Evolutionary conservation across 2,888 invertebrate genomes (phyloP).

Genomic region (Phortica okadai): DNA sequence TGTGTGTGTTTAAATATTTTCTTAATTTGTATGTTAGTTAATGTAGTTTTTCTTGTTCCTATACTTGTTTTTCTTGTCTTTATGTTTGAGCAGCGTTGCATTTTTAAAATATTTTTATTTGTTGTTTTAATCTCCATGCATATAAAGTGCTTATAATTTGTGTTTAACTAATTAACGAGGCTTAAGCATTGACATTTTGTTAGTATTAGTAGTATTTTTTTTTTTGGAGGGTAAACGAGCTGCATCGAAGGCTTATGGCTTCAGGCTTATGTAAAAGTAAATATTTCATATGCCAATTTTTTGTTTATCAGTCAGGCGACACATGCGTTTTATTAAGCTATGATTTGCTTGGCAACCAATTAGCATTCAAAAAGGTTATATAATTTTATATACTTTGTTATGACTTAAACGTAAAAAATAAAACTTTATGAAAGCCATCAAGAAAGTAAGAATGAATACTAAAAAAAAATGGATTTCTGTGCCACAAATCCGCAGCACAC

Average conservation of each 20-base stretch:
- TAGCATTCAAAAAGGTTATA: not conserved
- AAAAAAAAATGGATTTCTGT: slow-evolving; percentile 48
- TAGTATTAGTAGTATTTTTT: not conserved
- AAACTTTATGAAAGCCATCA: not conserved
- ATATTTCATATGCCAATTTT: too few species aligned
- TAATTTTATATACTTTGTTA: not conserved
- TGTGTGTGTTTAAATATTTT: slow-evolving; percentile 38
- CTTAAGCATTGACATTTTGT: not conserved
- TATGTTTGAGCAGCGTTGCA: not conserved
- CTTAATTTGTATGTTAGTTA: slow-evolving; percentile 17
- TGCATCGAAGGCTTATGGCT: too few species aligned
- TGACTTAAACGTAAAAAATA: not conserved
- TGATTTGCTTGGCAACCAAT: not conserved
- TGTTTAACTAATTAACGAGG: slow-evolving; percentile 4
- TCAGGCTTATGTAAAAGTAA: too few species aligned
- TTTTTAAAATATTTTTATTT: not conserved
- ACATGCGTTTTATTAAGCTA: not conserved
- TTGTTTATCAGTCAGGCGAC: not conserved
- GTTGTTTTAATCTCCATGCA: not conserved
- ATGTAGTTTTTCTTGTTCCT: slow-evolving; percentile 14
- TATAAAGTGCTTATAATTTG: slow-evolving; percentile 19
- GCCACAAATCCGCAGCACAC: slow-evolving; percentile 58
- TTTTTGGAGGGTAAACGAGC: not conserved
- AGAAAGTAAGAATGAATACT: not conserved
- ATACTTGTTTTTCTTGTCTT: not conserved